Conservation (phyloP, 2,797 vertebrate species). For the Pachyuromys duprasi region DNA sequence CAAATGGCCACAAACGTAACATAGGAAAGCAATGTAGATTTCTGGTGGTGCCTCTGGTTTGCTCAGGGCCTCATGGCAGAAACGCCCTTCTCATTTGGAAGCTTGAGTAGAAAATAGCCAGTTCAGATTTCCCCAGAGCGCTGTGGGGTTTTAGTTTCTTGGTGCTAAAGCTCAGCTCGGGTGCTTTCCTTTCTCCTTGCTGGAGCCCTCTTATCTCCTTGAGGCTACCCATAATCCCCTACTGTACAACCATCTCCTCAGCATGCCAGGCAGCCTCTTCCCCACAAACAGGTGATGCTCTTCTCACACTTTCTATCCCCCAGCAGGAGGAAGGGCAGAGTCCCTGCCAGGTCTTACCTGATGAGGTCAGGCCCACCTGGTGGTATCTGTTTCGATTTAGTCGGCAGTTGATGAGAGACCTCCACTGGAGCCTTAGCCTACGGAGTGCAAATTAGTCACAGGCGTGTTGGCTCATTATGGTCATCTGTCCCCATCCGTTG, state of each 20-base stretch:
- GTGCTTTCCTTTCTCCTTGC: background rate
- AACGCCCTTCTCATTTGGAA: background rate
- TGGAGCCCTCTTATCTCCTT: background rate
- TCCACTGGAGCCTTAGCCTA: background rate
- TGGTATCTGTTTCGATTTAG: background rate
- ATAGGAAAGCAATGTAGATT: background rate
- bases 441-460: background rate
- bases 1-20: background rate
- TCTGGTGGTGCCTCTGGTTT: background rate
- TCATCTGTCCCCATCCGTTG: background rate
- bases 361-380: background rate
- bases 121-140: background rate
- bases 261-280: background rate
- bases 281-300: background rate
- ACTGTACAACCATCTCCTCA: fast-evolving
- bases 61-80: background rate
- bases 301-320: background rate
- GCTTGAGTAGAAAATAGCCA: background rate
- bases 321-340: background rate
- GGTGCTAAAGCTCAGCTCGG: background rate
- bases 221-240: background rate
- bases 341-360: background rate
- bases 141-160: background rate
- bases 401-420: background rate
- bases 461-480: no score